Conservation (phyloP, 2,888 invertebrate genomes). For the Glyphotaelius pellucidus region DNA sequence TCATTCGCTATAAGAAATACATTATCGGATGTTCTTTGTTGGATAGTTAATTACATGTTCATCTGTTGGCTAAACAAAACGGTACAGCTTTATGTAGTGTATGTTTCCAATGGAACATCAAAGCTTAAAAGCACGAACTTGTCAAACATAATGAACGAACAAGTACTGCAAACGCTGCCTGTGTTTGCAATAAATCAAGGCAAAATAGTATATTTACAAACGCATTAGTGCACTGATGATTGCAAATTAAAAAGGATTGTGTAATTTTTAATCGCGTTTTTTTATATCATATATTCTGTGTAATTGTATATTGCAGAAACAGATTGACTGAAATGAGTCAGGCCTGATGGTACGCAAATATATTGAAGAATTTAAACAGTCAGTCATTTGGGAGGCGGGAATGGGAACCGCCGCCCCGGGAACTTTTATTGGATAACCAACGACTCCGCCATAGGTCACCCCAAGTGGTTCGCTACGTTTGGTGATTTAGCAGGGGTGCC, state of each 20-base stretch:
- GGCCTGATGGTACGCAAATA: too few species aligned
- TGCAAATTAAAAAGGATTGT: not conserved
- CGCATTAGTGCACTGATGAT: not conserved
- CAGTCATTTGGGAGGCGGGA: too few species aligned
- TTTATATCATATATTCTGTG: not conserved
- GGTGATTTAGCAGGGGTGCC: too few species aligned
- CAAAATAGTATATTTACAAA: not conserved
- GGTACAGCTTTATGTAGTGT: not conserved
- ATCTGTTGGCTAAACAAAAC: not conserved
- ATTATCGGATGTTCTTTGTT: not conserved
- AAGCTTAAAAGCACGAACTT: not conserved
- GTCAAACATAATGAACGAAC: not conserved
- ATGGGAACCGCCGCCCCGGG: too few species aligned
- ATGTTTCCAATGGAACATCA: not conserved
- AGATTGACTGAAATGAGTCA: not conserved
- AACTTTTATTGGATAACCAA: too few species aligned
- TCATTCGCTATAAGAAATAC: not conserved
- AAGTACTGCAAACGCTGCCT: not conserved
- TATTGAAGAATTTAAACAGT: too few species aligned
- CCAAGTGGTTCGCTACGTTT: too few species aligned
- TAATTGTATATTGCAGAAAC: not conserved
- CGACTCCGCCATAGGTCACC: too few species aligned
- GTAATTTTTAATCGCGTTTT: not conserved
- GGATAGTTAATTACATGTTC: not conserved
- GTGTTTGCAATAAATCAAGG: not conserved